Conservation (phyloP, 2,888 invertebrate genomes). For the Drosophila phalerata region DNA sequence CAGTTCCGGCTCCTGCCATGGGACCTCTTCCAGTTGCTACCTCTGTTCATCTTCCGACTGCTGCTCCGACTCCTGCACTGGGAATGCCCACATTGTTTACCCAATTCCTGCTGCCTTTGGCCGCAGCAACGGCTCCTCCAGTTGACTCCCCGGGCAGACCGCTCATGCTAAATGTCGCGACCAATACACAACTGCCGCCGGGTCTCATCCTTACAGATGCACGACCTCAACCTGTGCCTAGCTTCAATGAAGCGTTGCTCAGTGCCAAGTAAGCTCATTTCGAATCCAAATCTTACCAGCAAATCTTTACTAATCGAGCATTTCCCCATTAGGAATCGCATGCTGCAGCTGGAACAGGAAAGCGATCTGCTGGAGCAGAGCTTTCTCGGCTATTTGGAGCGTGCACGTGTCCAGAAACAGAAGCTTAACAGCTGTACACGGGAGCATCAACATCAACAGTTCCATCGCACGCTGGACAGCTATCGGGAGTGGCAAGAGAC, state of each 20-base stretch:
- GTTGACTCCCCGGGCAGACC: slow-evolving; percentile 10
- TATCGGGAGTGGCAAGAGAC: slow-evolving; percentile 50
- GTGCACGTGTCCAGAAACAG: slow-evolving; percentile 57
- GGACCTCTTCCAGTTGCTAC: neutral
- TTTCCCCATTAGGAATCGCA: slow-evolving; percentile 70
- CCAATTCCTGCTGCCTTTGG: neutral
- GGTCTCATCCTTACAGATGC: neutral
- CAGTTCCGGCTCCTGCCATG: neutral
- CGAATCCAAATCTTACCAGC: neutral
- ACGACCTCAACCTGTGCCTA: slow-evolving; percentile 7
- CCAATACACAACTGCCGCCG: slow-evolving; percentile 45
- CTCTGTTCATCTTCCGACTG: neutral
- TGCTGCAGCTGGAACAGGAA: slow-evolving; percentile 83
- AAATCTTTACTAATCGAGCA: neutral
- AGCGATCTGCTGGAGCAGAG: slow-evolving; percentile 83
- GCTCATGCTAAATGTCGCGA: slow-evolving; percentile 16
- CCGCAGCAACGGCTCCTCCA: neutral
- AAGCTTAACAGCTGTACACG: slow-evolving; percentile 40
- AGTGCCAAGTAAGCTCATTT: slow-evolving; percentile 56
- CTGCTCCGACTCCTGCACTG: neutral
- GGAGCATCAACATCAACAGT: slow-evolving; percentile 49
- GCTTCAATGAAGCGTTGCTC: slow-evolving; percentile 59
- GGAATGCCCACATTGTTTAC: slow-evolving; percentile 1
- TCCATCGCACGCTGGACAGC: slow-evolving; percentile 46
- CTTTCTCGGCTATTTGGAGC: slow-evolving; percentile 80